A percentile compares a stretch with the other conserved stretches of the same genome.
phyloP scores from a whole-genome alignment of 2,797 vertebrate genomes.

The Enteromius afrohamiltoni region DNA sequence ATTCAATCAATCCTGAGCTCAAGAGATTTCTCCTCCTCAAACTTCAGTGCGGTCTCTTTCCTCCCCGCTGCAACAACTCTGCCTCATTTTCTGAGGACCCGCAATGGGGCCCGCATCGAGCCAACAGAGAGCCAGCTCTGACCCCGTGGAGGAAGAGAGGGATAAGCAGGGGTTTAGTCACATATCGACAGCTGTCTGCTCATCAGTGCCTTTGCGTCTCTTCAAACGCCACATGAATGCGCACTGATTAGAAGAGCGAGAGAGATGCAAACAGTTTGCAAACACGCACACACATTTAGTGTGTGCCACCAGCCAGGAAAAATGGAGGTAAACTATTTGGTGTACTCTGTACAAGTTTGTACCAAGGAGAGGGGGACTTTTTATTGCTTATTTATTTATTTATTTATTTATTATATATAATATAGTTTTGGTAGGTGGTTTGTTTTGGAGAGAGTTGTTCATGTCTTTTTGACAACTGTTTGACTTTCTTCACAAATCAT shows the following conservation, averaged over 20 bases:
- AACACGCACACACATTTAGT: conserved; percentile 4
- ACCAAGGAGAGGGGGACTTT: not conserved
- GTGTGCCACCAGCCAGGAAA: not conserved
- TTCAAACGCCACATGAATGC: conserved; percentile 50
- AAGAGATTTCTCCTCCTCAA: conserved; percentile 56
- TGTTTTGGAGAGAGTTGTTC: not conserved
- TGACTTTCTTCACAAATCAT: not conserved
- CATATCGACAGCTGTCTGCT: conserved; percentile 74
- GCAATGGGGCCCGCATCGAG: conserved; percentile 62
- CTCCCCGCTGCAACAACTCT: conserved; percentile 68
- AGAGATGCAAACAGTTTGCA: conserved; percentile 13
- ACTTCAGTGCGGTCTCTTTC: conserved; percentile 42
- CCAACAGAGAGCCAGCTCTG: conserved; percentile 19
- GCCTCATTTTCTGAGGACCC: conserved; percentile 72
- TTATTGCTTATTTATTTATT: not conserved
- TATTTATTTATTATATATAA: not conserved
- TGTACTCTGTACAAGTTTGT: conserved; percentile 26
- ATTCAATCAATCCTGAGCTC: conserved; percentile 68
- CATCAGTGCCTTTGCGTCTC: conserved; percentile 61
- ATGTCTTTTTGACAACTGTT: not conserved
- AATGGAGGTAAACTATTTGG: conserved; percentile 6
- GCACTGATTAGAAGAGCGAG: conserved; percentile 47
- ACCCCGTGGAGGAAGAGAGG: conserved; percentile 28
- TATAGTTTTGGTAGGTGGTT: conserved; percentile 44
- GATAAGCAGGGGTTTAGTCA: conserved; percentile 71